Percentiles rank a stretch among this genome's conserved stretches.
Conservation (phyloP, 2,113 vertebrate species). For the Microcebus tavaratra region DNA sequence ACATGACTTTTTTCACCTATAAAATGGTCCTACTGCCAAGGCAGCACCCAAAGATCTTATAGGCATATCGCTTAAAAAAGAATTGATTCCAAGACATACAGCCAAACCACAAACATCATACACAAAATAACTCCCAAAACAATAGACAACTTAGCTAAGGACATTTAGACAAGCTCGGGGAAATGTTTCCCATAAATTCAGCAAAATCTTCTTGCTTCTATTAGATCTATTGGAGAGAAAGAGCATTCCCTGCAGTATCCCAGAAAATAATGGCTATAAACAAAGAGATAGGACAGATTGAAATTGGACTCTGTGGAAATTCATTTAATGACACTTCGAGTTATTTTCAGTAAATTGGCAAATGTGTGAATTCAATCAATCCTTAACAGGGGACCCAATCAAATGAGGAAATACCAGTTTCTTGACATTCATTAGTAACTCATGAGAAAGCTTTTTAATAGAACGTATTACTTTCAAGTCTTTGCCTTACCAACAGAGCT, state of each 20-base stretch:
- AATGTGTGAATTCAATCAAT: slow-evolving; percentile 64
- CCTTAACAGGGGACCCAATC: not conserved
- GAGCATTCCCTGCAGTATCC: slow-evolving; percentile 19
- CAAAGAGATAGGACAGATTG: slow-evolving; percentile 51
- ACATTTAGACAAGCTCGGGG: slow-evolving; percentile 1
- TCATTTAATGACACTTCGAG: slow-evolving; percentile 55
- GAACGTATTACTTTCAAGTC: not conserved
- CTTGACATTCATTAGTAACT: slow-evolving; percentile 59
- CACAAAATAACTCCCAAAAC: slow-evolving; percentile 15
- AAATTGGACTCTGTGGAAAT: slow-evolving; percentile 68
- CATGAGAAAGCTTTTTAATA: slow-evolving; percentile 45
- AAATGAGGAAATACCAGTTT: slow-evolving; percentile 51
- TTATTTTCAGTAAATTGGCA: slow-evolving; percentile 76
- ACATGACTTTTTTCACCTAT: not conserved
- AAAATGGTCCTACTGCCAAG: not conserved
- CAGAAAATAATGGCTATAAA: slow-evolving; percentile 65
- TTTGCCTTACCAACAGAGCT: not conserved
- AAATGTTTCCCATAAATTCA: slow-evolving; percentile 57
- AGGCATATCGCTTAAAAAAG: not conserved
- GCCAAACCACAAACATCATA: not conserved
- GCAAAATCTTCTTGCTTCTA: slow-evolving; percentile 48
- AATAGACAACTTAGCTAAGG: slow-evolving; percentile 44
- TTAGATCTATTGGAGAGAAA: slow-evolving; percentile 38
- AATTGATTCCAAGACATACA: slow-evolving; percentile 1
- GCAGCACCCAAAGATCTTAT: not conserved